Percentiles rank a stretch among this genome's conserved stretches.
Conservation (phyloP, 2,888 invertebrate species). For the Acleris laterana region DNA sequence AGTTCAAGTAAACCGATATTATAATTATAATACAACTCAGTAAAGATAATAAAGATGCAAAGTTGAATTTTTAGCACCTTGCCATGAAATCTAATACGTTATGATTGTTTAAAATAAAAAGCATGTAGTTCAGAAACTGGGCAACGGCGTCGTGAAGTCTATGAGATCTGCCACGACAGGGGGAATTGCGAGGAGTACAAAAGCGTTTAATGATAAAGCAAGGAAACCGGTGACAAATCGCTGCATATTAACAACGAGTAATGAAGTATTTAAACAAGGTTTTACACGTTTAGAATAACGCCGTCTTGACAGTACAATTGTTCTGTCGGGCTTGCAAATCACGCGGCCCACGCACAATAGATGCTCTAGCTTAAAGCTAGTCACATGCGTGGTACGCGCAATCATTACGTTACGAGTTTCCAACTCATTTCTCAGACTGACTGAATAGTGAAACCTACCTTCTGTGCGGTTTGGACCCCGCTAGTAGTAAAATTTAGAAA, state of each 20-base stretch:
- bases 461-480: too few relatives aligned
- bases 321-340: constrained; percentile 31
- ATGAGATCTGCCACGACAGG: constrained; percentile 25
- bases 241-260: constrained; percentile 37
- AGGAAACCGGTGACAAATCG: constrained; percentile 35
- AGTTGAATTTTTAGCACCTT: too few relatives aligned
- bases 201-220: constrained; percentile 5
- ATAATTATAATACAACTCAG: too few relatives aligned
- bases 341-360: constrained; percentile 29
- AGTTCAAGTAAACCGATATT: not conserved
- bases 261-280: constrained; percentile 34
- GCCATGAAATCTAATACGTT: not conserved
- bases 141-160: constrained; percentile 13
- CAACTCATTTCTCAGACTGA: not conserved
- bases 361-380: constrained; percentile 13
- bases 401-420: not conserved
- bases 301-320: constrained; percentile 24
- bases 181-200: constrained; percentile 10
- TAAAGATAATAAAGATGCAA: too few relatives aligned
- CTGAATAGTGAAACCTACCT: too few relatives aligned
- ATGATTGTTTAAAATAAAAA: not conserved
- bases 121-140: constrained; percentile 9
- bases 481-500: too few relatives aligned
- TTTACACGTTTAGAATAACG: constrained; percentile 31
- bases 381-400: constrained; percentile 12